Conservation (phyloP, 1,140 invertebrate species). For the Drosophila tani region DNA sequence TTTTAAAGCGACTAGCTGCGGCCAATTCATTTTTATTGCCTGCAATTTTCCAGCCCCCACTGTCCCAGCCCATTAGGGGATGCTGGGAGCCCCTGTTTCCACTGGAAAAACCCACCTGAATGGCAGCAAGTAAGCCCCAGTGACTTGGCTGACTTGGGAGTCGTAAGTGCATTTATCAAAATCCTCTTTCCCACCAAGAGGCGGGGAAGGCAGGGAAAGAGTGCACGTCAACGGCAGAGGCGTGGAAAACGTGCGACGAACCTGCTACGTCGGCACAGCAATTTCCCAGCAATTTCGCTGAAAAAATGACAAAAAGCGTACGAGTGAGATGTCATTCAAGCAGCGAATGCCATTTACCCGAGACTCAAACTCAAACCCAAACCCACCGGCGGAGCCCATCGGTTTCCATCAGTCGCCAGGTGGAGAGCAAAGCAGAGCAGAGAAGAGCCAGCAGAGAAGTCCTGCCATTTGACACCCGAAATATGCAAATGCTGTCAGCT, state of each 20-base stretch:
- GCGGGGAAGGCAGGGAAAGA: not conserved
- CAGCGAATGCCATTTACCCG: constrained; percentile 59
- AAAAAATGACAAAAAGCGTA: constrained; percentile 47
- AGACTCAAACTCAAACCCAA: constrained; percentile 12
- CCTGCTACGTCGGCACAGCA: constrained; percentile 47
- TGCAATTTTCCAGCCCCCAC: constrained; percentile 34
- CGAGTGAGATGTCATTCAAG: constrained; percentile 67
- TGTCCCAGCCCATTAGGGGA: constrained; percentile 19
- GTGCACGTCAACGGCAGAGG: constrained; percentile 48
- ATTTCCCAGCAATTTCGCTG: constrained; percentile 65
- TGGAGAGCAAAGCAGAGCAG: constrained; percentile 1
- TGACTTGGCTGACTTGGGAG: constrained; percentile 54
- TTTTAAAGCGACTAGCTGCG: constrained; percentile 50
- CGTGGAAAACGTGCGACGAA: constrained; percentile 33
- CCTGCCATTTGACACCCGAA: constrained; percentile 66
- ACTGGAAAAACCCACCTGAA: constrained; percentile 17
- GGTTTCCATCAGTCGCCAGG: constrained; percentile 32
- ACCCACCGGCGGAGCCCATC: constrained; percentile 10
- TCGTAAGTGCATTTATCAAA: constrained; percentile 75
- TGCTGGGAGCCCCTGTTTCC: constrained; percentile 19
- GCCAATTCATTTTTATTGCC: constrained; percentile 60
- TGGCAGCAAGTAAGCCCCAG: constrained; percentile 9
- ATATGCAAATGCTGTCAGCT: constrained; percentile 73
- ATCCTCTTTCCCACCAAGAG: constrained; percentile 44
- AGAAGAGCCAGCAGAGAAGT: constrained; percentile 6